Base-by-base conservation (phyloP, 2,113 vertebrate genomes). In the Eretmochelys imbricata region DNA sequence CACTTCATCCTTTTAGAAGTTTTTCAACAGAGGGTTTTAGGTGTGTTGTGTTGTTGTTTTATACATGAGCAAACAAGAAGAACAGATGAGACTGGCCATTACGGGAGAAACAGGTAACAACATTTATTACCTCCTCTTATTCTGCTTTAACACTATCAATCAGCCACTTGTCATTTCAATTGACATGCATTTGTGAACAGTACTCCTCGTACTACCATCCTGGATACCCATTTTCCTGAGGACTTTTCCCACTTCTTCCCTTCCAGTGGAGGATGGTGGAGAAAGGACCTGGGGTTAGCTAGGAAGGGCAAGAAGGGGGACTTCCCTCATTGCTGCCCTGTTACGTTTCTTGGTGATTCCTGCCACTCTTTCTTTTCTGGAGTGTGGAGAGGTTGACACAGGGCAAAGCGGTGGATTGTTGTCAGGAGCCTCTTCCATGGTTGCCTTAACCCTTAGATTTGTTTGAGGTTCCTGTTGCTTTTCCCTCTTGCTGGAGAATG, bases 41-140 rank as follows among this genome's bases (percentile, higher is more conserved):
- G 5, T 0, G 0, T 76, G 62, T 91, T 11, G 25, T 76, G 54
- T 82, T 29, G 89, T 50, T 91, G 48, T 53, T 88, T 93, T 51
- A 89, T 38, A 53, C 24, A 78, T 55, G 80, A 87, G 87, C 75
- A 97, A 97, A 88, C 59, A 96, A 83, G 14, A 31, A 95, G 78
- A 31, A 90, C 51, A 91, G 82, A 55, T 54, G 80, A 82, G 80
- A 83, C 53, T 62, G 65, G 92, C 94, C 62, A 8, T 75, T 2
- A 2, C 0, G 5, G 24, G 29, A 13, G 0, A 31, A 57, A 49
- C 35, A 89, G 31, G 38, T 78, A 48, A 93, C 8, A 83, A 79
- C 11, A 6, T 53, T 78, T 82, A 4, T 24, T 87, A 92, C 87
- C 27, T 92, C 46, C 57, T 24, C 55, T 93, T 76, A n/a, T 42